Evolutionary conservation across 2,888 invertebrate genomes (phyloP), one percentile per base, ranked within the genome.

Genomic region (Calliphora vomitoria): DNA sequence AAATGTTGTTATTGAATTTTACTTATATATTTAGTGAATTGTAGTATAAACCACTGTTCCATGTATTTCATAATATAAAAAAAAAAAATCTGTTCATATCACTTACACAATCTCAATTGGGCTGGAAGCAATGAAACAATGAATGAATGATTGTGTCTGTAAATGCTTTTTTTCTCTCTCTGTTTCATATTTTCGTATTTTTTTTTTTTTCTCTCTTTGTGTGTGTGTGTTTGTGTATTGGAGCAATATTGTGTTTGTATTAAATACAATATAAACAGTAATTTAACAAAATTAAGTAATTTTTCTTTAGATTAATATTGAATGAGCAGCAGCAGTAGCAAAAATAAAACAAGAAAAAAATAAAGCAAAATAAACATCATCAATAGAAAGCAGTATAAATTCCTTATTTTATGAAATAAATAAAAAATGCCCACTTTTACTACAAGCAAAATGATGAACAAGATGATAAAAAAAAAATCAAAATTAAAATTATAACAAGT

Each of bases 281-380:
- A 75, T 79, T 79, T 82, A 79, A 68, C 47, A 75, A 86, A 78
- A 82, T 86, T 82, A 79, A 82, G 82, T 66, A 82, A 81, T 78
- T 82, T 81, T 82, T 78, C 68, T 86, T 35, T 31, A 68, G 66
- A 79, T 79, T 58, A 78, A 78, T 60, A 86, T 78, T 83, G 69
- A 82, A 53, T n/a, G 60, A 82, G 50, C 68, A 72, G 15, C 53
- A 71, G 20, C 15, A 75, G 13, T 31, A n/a, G 55, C n/a, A n/a
- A n/a, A n/a, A n/a, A n/a, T n/a, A 10, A 58, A 72, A 55, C 1
- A 20, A 58, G 58, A 55, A 53, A 25, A 3, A 10, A 50, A 69
- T 31, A 47, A 50, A 47, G 50, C 10, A 50, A 31, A 60, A 55
- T 20, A 35, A 80, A n/a, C 47, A 72, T 13, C 13, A 13, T 44